phyloP scores from a whole-genome alignment of 2,888 invertebrate genomes.

The Malacosoma neustria region DNA sequence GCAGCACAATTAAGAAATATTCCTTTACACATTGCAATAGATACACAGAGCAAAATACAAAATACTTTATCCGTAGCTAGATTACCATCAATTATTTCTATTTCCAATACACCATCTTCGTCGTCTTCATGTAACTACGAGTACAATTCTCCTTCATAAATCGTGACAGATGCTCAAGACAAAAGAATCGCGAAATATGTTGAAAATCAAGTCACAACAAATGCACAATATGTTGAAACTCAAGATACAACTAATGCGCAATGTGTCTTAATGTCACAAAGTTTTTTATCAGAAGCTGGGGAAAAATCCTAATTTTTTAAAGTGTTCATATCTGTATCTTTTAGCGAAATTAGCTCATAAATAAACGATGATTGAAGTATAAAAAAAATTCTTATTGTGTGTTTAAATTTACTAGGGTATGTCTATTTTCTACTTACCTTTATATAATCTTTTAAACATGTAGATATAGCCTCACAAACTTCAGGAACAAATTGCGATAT shows the following conservation, averaged over 20 bases:
- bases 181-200: too few species aligned
- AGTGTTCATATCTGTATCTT: not conserved
- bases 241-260: conserved; percentile 1
- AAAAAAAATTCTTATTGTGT: too few species aligned
- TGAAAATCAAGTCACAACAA: too few species aligned
- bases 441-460: not conserved
- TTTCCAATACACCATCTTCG: too few species aligned
- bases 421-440: too few species aligned
- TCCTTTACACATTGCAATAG: conserved; percentile 10
- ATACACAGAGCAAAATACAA: conserved; percentile 10
- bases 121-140: not conserved
- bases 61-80: conserved; percentile 7
- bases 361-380: not conserved
- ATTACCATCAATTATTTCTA: conserved; percentile 2
- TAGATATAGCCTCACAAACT: not conserved
- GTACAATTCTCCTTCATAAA: not conserved
- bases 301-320: not conserved
- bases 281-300: not conserved
- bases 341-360: not conserved
- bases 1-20: conserved; percentile 10
- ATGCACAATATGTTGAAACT: not conserved
- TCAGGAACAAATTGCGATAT: conserved; percentile 7
- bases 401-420: not conserved
- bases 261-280: not conserved
- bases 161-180: too few species aligned